Evolutionary conservation across 2,888 invertebrate species (phyloP).

Genomic region (Folsomia manolachei): DNA sequence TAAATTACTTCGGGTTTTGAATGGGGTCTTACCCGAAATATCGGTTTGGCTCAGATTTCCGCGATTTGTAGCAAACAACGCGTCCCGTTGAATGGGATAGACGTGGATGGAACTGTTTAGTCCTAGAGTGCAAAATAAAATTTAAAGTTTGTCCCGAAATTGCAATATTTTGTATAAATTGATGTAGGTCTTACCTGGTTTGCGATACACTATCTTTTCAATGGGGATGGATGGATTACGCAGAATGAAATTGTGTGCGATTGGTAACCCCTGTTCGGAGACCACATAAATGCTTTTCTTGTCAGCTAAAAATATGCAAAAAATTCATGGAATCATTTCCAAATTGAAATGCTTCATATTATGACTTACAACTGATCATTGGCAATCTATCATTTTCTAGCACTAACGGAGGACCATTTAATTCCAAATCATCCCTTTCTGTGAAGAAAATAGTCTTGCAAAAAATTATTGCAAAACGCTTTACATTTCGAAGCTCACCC

Average conservation of each 20-base stretch:
- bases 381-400: slow-evolving; percentile 21
- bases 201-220: slow-evolving; percentile 31
- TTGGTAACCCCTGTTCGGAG: slow-evolving; percentile 32
- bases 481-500: too few relatives aligned
- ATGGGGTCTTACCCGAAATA: background rate
- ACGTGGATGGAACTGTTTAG: slow-evolving; percentile 7
- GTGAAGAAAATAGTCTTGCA: too few relatives aligned
- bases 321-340: background rate
- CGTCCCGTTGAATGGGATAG: slow-evolving; percentile 10
- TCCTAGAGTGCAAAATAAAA: too few relatives aligned
- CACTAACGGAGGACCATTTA: background rate
- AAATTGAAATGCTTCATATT: slow-evolving; percentile 1
- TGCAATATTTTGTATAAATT: background rate
- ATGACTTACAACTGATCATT: slow-evolving; percentile 27
- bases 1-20: background rate
- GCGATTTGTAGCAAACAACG: background rate
- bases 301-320: slow-evolving; percentile 25
- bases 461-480: too few relatives aligned
- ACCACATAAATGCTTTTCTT: slow-evolving; percentile 30
- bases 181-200: slow-evolving; percentile 32
- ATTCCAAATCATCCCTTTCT: background rate
- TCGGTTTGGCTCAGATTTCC: background rate
- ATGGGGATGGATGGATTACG: slow-evolving; percentile 35
- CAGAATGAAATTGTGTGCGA: slow-evolving; percentile 34
- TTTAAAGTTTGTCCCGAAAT: background rate